phyloP scores from a whole-genome alignment of 1,140 invertebrate genomes.

The Drosophila jambulina region DNA sequence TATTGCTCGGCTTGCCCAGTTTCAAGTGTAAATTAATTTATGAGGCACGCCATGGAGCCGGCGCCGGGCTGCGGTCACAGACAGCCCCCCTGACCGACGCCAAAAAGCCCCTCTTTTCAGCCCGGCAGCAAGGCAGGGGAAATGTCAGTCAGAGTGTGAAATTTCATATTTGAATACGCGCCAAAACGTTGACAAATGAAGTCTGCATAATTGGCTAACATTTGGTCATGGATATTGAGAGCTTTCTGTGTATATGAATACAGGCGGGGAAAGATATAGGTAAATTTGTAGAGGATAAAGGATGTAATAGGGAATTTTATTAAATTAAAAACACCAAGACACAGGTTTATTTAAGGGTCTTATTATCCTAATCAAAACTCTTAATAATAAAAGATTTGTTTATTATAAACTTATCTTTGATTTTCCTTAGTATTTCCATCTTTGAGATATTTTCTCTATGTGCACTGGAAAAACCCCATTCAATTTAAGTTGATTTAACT shows the following conservation, averaged over 20 bases:
- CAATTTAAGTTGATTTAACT: constrained; percentile 45
- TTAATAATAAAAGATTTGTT: neutral
- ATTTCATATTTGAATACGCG: constrained; percentile 75
- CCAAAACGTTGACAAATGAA: constrained; percentile 69
- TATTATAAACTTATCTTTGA: neutral
- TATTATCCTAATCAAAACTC: too few species aligned
- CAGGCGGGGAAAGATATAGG: constrained; percentile 1
- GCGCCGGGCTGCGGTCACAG: constrained; percentile 65
- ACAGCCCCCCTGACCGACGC: neutral
- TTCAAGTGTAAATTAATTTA: constrained; percentile 83
- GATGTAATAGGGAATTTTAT: neutral
- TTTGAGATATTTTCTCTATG: neutral
- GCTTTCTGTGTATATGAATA: constrained; percentile 3
- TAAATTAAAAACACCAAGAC: neutral
- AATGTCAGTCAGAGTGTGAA: constrained; percentile 79
- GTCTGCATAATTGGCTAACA: constrained; percentile 72
- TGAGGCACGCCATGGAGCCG: constrained; percentile 72
- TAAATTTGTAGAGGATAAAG: neutral
- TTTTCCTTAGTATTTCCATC: neutral
- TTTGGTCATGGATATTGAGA: constrained; percentile 38
- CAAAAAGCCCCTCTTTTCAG: constrained; percentile 1
- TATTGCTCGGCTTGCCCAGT: constrained; percentile 59
- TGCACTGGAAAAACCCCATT: neutral
- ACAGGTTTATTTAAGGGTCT: neutral
- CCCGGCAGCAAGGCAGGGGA: constrained; percentile 36